These are phyloP conservation scores for Steatocranus sp. DNA, from an alignment of 2,797 vertebrate species.

Conservation along the genomic window DNA sequence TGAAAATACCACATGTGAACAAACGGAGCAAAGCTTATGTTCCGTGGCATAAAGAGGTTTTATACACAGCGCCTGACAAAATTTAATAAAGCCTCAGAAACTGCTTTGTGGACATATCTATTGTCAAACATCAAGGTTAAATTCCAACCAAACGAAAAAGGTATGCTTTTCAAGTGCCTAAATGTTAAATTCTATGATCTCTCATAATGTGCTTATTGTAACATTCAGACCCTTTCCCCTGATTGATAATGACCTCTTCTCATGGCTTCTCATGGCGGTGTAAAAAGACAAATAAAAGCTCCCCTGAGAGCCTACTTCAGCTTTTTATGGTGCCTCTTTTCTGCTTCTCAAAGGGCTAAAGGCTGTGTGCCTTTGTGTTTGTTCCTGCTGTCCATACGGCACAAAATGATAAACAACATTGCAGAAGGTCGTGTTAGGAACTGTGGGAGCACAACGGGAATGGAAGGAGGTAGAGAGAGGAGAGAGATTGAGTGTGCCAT, in stretches of 20 bases:
- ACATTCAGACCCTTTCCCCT: background rate
- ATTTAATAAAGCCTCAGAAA: background rate
- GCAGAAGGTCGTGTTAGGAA: conserved; percentile 51
- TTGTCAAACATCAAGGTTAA: background rate
- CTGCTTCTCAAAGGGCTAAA: background rate
- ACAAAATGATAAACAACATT: conserved; percentile 43
- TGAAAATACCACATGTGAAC: background rate
- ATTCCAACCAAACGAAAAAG: background rate
- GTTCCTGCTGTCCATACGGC: conserved; percentile 10
- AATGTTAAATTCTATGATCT: background rate
- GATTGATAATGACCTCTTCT: background rate
- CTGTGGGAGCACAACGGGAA: conserved; percentile 11
- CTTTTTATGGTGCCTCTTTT: background rate
- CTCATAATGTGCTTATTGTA: background rate
- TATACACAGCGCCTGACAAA: background rate
- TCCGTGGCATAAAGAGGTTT: background rate
- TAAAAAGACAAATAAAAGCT: background rate
- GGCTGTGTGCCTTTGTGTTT: background rate
- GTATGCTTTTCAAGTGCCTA: background rate
- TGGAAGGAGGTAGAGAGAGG: conserved; percentile 31
- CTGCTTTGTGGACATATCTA: background rate
- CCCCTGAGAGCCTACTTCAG: background rate
- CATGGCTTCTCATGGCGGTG: background rate
- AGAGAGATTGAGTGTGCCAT: conserved; percentile 51
- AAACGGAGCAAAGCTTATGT: background rate